These are phyloP conservation scores for Nycticebus coucang DNA, from an alignment of 2,113 vertebrate genomes.

Conservation along the genomic window DNA sequence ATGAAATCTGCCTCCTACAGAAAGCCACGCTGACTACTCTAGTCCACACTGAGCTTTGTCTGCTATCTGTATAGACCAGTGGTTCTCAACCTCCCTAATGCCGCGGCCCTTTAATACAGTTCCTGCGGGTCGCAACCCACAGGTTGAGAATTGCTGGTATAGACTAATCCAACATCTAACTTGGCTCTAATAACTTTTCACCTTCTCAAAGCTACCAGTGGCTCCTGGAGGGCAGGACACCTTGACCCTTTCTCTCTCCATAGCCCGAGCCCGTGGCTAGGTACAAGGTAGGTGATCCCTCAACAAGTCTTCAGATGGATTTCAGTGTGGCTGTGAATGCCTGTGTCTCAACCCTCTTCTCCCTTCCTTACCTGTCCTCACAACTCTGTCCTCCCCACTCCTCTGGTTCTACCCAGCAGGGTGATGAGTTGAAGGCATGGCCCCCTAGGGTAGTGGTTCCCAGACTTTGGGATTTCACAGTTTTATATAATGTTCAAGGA, in stretches of 20 bases:
- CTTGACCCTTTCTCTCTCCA: conserved; percentile 33
- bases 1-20: background rate
- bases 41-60: background rate
- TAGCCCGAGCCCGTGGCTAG: conserved; percentile 66
- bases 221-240: background rate
- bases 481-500: conserved; percentile 39
- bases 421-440: background rate
- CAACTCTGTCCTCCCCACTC: background rate
- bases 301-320: background rate
- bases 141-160: no score
- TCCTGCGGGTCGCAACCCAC: no score
- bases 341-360: background rate
- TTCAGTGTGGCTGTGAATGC: background rate
- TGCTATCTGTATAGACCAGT: background rate
- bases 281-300: background rate
- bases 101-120: no score
- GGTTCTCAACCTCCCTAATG: no score
- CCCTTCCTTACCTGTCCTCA: background rate
- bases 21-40: background rate
- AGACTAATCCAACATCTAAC: background rate
- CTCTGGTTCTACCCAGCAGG: background rate
- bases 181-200: background rate
- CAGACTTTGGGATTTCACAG: conserved; percentile 1
- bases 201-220: background rate
- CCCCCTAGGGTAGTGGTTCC: background rate